These are phyloP conservation scores for Nycticebus coucang DNA, from an alignment of 2,113 vertebrate species.

Conservation along the genomic window DNA sequence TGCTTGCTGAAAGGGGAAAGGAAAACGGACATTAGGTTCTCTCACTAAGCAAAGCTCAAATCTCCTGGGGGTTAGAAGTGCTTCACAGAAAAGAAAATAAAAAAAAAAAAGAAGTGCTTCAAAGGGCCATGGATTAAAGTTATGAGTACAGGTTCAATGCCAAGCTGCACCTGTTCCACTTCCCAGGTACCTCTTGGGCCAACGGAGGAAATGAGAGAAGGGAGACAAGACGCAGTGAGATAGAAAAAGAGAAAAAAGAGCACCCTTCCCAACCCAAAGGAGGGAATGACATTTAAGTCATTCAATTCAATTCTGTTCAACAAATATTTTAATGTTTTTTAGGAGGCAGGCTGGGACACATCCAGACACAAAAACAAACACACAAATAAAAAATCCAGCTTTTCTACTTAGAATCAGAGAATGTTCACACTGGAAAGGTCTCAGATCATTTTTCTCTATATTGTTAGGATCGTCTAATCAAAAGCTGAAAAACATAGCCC, in stretches of 20 bases:
- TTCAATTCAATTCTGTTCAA: neutral
- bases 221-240: neutral
- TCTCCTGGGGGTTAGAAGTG: neutral
- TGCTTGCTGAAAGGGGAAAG: slow-evolving; percentile 67
- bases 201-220: neutral
- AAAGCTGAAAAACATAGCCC: neutral
- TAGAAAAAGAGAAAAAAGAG: neutral
- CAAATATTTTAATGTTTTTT: neutral
- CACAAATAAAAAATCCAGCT: neutral
- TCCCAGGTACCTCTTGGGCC: neutral
- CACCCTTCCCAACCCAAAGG: neutral
- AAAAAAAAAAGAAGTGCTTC: neutral
- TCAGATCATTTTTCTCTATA: neutral
- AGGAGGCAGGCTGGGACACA: neutral
- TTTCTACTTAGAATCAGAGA: neutral
- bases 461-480: neutral
- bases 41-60: slow-evolving; percentile 43
- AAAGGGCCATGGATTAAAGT: neutral
- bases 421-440: neutral
- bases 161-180: neutral
- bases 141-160: neutral
- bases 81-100: no score
- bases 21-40: slow-evolving; percentile 62
- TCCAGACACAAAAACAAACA: neutral
- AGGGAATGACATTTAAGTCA: slow-evolving; percentile 10